phyloP scores from a whole-genome alignment of 2,888 invertebrate species.

The Coecobrya sp. region DNA sequence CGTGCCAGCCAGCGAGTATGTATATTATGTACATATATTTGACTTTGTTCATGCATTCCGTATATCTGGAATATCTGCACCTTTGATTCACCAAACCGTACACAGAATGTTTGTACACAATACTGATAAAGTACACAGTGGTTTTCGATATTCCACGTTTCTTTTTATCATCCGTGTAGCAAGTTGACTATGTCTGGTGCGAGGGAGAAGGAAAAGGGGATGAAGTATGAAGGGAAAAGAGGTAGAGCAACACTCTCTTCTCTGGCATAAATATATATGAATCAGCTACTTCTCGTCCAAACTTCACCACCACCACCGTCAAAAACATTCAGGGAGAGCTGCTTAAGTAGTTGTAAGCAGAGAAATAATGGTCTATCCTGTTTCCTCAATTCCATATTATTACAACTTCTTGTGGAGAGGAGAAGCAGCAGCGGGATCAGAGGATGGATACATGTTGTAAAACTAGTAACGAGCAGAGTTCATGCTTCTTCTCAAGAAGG shows the following conservation, averaged over 20 bases:
- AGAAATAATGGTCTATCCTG: conserved; percentile 80
- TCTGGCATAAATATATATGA: conserved; percentile 75
- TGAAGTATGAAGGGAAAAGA: conserved; percentile 36
- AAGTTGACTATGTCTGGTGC: not conserved
- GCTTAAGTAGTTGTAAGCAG: conserved; percentile 80
- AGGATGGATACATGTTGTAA: conserved; percentile 19
- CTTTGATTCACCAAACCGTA: conserved; percentile 41
- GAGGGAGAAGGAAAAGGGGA: conserved; percentile 6
- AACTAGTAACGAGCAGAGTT: conserved; percentile 39
- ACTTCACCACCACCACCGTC: conserved; percentile 64
- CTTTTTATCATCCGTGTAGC: conserved; percentile 9
- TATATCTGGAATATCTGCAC: conserved; percentile 56
- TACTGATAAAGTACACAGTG: conserved; percentile 19
- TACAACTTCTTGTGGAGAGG: conserved; percentile 1
- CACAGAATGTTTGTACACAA: conserved; percentile 10
- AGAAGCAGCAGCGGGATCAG: not conserved
- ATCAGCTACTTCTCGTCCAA: conserved; percentile 64
- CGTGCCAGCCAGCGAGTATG: conserved; percentile 9
- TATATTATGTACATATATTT: conserved; percentile 17
- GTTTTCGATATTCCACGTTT: not conserved
- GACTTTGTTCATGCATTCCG: conserved; percentile 32
- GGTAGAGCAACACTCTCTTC: not conserved
- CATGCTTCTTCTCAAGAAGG: not conserved
- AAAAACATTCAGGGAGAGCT: conserved; percentile 75
- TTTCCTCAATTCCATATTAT: conserved; percentile 62